Base-by-base conservation (phyloP, 2,888 invertebrate species). In the Ophion ellenae region DNA sequence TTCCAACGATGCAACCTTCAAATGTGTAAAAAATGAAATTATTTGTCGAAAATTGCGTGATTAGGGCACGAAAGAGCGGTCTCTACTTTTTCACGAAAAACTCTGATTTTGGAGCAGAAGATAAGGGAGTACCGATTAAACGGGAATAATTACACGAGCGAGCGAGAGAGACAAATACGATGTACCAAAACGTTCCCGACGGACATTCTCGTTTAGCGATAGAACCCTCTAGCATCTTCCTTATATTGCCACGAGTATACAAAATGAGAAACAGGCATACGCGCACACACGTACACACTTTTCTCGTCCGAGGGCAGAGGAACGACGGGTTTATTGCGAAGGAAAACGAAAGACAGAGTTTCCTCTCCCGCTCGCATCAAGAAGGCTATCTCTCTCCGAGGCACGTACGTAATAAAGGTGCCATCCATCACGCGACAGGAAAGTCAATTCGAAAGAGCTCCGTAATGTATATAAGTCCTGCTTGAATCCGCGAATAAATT, bases 371-470 rank as follows among this genome's bases (percentile, higher is more conserved):
- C 57, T 77, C 57, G 64, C 64, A 64, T 64, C 40, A 64, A 82
- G 32, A 74, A 40, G 57, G 28, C 78, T 80, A 70, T 78, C 67
- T 81, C 66, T 70, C 73, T 66, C 59, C 69, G n/a, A 36, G 75
- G 78, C 78, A 83, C 81, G 85, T 85, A 82, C 81, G 85, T 86
- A 86, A 87, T 87, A 86, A 86, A 86, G 84, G 84, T 76, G 74
- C 86, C 59, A 87, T 87, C 84, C 74, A 86, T 87, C 87, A 87
- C 87, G 79, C 81, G 74, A 76, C 77, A 80, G 81, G 75, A 74
- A 78, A 84, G 83, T 79, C 78, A 75, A 87, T 85, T 87, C 69
- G 67, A 79, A 76, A 69, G 74, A 75, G 77, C 76, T 32, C 66
- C 78, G 79, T 63, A 85, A 81, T 75, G 81, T 85, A 66, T 83